Evolutionary conservation across 1,140 invertebrate species (phyloP).

Genomic region (Drosophila arawakana): DNA sequence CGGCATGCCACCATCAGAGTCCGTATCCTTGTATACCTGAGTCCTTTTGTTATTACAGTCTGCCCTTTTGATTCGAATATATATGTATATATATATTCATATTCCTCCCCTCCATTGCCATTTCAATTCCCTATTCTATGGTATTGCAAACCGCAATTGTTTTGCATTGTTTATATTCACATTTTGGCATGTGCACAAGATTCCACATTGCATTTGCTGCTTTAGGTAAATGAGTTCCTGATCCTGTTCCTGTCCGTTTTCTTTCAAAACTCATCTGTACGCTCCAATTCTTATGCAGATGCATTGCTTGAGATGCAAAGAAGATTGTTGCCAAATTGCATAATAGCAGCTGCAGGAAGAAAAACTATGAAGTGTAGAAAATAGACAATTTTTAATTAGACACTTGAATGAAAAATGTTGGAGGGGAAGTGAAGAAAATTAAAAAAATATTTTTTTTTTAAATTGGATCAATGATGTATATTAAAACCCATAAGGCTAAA

Average conservation of each 20-base stretch:
- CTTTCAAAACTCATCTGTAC: neutral
- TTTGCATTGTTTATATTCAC: slow-evolving; percentile 53
- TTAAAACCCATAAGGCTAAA: too few species aligned
- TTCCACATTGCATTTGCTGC: slow-evolving; percentile 23
- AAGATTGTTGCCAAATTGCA: slow-evolving; percentile 49
- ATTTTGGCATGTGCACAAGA: slow-evolving; percentile 77
- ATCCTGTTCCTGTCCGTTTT: neutral
- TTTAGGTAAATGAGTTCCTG: slow-evolving; percentile 60
- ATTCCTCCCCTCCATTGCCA: slow-evolving; percentile 28
- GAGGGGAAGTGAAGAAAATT: too few species aligned
- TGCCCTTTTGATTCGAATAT: slow-evolving; percentile 56
- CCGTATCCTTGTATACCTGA: slow-evolving; percentile 50
- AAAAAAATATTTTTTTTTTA: too few species aligned
- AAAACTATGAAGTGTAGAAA: neutral
- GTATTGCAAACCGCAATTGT: slow-evolving; percentile 80
- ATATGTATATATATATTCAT: slow-evolving; percentile 46
- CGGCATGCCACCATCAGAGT: slow-evolving; percentile 52
- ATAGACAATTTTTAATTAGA: too few species aligned
- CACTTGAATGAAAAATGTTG: too few species aligned
- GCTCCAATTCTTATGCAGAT: slow-evolving; percentile 50
- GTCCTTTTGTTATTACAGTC: slow-evolving; percentile 56
- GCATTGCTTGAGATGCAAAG: slow-evolving; percentile 41
- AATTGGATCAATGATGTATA: too few species aligned
- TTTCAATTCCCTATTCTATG: neutral
- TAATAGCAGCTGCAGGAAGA: slow-evolving; percentile 62